phyloP scores from a whole-genome alignment of 92 coral and sea anemone genomes.

The Nematostella vectensis region DNA sequence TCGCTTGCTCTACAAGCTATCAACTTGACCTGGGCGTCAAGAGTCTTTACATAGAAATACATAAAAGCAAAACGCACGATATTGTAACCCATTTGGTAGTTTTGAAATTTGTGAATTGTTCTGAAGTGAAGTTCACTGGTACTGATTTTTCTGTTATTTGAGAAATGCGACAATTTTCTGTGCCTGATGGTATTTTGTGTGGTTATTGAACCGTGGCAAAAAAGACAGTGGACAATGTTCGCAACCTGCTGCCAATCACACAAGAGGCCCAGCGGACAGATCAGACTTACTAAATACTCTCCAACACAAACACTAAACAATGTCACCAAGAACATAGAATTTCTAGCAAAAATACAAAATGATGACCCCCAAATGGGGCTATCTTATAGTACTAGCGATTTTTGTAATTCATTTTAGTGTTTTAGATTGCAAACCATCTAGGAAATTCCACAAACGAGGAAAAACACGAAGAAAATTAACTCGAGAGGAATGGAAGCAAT shows the following conservation, averaged over 20 bases:
- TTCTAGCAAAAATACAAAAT: conserved; percentile 16
- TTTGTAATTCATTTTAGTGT: conserved; percentile 20
- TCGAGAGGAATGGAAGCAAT: conserved; percentile 76
- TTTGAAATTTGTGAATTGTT: too few species aligned
- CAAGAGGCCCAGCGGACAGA: conserved; percentile 18
- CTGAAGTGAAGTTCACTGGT: too few species aligned
- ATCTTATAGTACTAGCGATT: conserved; percentile 5
- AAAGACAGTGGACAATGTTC: conserved; percentile 13
- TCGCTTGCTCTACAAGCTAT: too few species aligned
- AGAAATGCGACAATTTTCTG: too few species aligned
- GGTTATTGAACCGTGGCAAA: conserved; percentile 25
- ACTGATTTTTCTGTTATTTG: too few species aligned
- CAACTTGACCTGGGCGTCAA: too few species aligned
- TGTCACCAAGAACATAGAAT: conserved; percentile 2
- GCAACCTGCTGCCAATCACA: conserved; percentile 67
- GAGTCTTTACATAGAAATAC: too few species aligned
- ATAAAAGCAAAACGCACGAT: too few species aligned
- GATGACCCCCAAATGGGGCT: conserved; percentile 32
- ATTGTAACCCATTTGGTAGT: too few species aligned
- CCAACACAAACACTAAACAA: conserved; percentile 17
- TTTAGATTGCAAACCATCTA: conserved; percentile 18
- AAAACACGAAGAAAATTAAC: conserved; percentile 44
- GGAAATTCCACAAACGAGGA: conserved; percentile 20
- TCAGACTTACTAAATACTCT: conserved; percentile 78
- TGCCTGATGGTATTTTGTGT: too few species aligned